Evolutionary conservation across 2,888 invertebrate genomes (phyloP), one percentile per base, ranked within the genome.

Genomic region (Syrista parreyssii): DNA sequence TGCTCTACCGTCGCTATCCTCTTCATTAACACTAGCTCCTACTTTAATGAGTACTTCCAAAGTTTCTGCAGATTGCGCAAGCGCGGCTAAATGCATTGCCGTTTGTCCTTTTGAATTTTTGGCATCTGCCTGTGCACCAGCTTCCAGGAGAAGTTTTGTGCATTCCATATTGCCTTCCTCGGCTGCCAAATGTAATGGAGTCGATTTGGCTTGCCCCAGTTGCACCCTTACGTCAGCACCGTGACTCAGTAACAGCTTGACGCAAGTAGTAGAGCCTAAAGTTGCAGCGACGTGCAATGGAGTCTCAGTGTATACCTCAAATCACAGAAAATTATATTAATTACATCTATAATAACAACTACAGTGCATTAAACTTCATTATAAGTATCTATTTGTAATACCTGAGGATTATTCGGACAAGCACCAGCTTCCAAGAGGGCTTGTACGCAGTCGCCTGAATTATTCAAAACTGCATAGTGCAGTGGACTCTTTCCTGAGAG

Each of bases 91-190:
- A 90, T 98, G 98, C 78, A 98, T 92, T 0, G 98, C 95, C 0
- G 97, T 97, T 92, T 97, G 97, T 78, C 95, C 94, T 87, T 95
- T 94, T 76, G 94, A 93, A 91, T 97, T 97, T 30, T 93, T 93
- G 76, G 95, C 94, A 86, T 96, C 95, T n/a, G 96, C 94, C 75
- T 95, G 93, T 1, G 98, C 97, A 1, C 96, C 95, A 74, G 95
- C 94, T 32, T 96, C 95, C 3, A 97, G 89, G 2, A 97, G 92
- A 32, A 97, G 90, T 76, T 93, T 92, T 0, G 95, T 95, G 83
- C 97, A 97, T 82, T 96, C 95, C 0, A 94, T 94, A 87, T 96
- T 96, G 11, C 97, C 97, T 85, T 97, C 97, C 88, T 97, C 97
- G 0, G 97, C 96, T 9, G 98, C 97, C 84, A 98, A 92, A 92